These are phyloP conservation scores for Xiphophorus maculatus DNA, from an alignment of 2,113 vertebrate genomes.

Conservation along the genomic window DNA sequence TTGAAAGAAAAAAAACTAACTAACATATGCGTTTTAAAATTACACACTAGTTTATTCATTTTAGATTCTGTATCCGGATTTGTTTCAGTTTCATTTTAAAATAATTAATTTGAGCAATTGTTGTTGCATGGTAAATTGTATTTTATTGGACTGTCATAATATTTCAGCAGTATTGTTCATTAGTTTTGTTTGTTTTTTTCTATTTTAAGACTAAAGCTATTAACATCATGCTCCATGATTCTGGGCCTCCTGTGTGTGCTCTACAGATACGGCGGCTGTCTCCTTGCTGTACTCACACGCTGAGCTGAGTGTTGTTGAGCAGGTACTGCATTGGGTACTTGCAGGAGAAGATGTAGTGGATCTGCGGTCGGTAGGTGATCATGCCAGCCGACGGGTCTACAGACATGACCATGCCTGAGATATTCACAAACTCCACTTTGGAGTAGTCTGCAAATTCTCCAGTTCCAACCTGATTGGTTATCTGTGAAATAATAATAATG, in stretches of 20 bases:
- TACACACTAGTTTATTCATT: neutral
- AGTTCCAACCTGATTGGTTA: constrained; percentile 49
- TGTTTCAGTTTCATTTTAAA: neutral
- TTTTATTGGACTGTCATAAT: no score
- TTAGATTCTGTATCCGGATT: neutral
- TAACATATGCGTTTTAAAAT: neutral
- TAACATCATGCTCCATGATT: no score
- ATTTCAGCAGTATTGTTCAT: neutral
- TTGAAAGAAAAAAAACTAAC: neutral
- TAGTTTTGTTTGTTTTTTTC: no score
- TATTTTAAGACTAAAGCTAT: no score
- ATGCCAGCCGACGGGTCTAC: constrained; percentile 57
- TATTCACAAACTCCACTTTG: constrained; percentile 72
- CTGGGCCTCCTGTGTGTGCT: neutral
- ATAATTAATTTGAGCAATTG: neutral
- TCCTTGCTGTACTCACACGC: constrained; percentile 72
- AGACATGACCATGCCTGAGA: constrained; percentile 74
- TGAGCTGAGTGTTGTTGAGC: constrained; percentile 78
- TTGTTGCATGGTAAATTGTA: neutral
- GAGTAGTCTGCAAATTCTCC: constrained; percentile 76
- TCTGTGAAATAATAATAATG: constrained; percentile 42
- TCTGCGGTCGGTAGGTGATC: constrained; percentile 76
- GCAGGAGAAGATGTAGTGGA: constrained; percentile 80
- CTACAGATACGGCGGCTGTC: neutral
- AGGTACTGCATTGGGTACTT: constrained; percentile 80